Base-by-base conservation (phyloP, 2,888 invertebrate genomes). In the Branchipolynoe longqiensis region DNA sequence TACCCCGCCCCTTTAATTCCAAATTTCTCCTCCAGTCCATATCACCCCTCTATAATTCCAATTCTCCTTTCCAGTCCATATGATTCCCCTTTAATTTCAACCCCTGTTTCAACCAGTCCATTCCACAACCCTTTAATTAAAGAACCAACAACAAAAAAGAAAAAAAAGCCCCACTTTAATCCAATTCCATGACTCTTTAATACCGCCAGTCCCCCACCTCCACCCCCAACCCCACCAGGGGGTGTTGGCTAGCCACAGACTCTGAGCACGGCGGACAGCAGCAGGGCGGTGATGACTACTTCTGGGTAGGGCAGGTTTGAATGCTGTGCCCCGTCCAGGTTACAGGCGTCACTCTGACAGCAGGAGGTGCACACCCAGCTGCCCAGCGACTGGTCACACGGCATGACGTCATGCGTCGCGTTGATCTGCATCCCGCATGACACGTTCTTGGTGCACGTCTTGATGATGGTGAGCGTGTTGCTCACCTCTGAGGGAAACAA, bases 281-380 rank as follows among this genome's bases (percentile, higher is more conserved):
- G 4, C 6, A 25, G 6, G 3, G 74, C 74, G n/a, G 40, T 40
- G n/a, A 74, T 41, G 8, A 74, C 12, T 2, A 40, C 40, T 4
- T 40, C 38, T 8, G 28, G 38, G 40, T 12, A 25, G n/a, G 74
- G 74, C 36, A 69, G 48, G 41, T 40, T 78, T 8, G 41, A 25
- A 12, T 18, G 4, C 25, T 62, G 58, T 41, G 85, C 85, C 2
- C 40, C 74, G 84, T 87, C 87, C 4, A 87, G 74, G 62, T 89
- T 89, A 56, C 89, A 89, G 3, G 69, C 87, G 86, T 89, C 88
- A n/a, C 82, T 84, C 62, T 89, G 86, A 64, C 89, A 89, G 82
- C 89, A 89, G 1, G 84, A 83, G 3, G 88, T 88, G 48, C 89
- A 89, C 28, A 89, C 85, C 89, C 89, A 89, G 33, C 82, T 85